Evolutionary conservation across 2,113 vertebrate genomes (phyloP).

Genomic region (Tyrannus savana): DNA sequence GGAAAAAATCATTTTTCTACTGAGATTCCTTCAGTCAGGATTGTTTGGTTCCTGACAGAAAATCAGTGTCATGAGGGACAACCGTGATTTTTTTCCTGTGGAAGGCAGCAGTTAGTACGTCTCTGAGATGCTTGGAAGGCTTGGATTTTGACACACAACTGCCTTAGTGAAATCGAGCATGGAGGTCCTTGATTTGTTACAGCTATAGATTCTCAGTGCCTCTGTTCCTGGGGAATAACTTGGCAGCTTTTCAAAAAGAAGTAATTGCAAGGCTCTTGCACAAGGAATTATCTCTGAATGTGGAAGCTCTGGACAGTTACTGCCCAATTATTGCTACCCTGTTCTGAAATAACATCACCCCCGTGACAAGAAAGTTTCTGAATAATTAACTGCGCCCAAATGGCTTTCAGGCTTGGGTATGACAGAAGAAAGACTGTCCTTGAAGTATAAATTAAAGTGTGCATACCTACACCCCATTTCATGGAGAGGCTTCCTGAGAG

Average conservation of each 20-base stretch:
- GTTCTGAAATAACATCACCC: slow-evolving; percentile 6
- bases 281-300: slow-evolving; percentile 26
- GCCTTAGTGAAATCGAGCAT: neutral
- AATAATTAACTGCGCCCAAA: slow-evolving; percentile 20
- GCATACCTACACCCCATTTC: neutral
- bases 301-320: slow-evolving; percentile 30
- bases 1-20: neutral
- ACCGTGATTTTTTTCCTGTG: neutral
- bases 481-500: neutral
- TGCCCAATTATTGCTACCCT: slow-evolving; percentile 15
- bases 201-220: neutral
- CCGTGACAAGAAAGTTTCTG: slow-evolving; percentile 4
- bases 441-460: neutral
- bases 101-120: neutral
- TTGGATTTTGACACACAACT: neutral
- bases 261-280: slow-evolving; percentile 21
- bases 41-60: neutral
- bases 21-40: neutral
- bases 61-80: neutral
- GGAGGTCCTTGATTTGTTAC: slow-evolving; percentile 38
- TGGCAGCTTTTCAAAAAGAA: slow-evolving; percentile 41
- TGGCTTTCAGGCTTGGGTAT: neutral
- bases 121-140: neutral
- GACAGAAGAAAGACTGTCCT: neutral
- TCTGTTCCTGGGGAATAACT: slow-evolving; percentile 1